These are phyloP conservation scores for Myanophis thanlyinensis DNA, from an alignment of 2,113 vertebrate species.

Conservation along the genomic window DNA sequence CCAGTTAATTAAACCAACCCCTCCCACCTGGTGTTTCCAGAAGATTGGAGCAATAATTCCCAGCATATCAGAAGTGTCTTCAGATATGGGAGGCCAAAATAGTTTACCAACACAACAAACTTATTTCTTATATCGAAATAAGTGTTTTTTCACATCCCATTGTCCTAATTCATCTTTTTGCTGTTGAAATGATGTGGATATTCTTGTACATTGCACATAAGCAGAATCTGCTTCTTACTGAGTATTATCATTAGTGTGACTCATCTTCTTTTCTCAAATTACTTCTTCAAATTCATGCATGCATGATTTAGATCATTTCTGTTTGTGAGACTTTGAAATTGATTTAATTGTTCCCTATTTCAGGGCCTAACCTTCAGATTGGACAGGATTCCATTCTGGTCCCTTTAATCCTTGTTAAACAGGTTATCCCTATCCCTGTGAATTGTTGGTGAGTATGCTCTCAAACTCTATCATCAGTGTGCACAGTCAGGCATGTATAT, in stretches of 20 bases:
- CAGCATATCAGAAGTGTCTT: neutral
- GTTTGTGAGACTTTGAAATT: neutral
- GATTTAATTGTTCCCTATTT: neutral
- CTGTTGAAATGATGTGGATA: neutral
- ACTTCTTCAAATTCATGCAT: neutral
- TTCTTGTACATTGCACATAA: neutral
- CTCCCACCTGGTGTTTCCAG: neutral
- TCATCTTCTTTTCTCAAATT: neutral
- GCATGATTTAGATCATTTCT: neutral
- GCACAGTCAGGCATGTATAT: neutral
- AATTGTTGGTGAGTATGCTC: neutral
- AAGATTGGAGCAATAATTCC: neutral
- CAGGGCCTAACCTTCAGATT: neutral
- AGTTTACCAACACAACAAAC: neutral
- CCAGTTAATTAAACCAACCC: neutral
- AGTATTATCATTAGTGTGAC: neutral
- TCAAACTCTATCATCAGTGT: neutral
- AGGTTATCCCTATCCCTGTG: neutral
- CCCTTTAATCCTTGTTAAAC: neutral
- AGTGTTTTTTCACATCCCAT: neutral
- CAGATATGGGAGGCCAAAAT: neutral
- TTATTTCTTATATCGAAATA: neutral
- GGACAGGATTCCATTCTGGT: neutral
- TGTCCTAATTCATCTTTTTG: neutral
- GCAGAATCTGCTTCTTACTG: neutral